Evolutionary conservation across 1,140 invertebrate species (phyloP).

Genomic region (Chionoecetes opilio): DNA sequence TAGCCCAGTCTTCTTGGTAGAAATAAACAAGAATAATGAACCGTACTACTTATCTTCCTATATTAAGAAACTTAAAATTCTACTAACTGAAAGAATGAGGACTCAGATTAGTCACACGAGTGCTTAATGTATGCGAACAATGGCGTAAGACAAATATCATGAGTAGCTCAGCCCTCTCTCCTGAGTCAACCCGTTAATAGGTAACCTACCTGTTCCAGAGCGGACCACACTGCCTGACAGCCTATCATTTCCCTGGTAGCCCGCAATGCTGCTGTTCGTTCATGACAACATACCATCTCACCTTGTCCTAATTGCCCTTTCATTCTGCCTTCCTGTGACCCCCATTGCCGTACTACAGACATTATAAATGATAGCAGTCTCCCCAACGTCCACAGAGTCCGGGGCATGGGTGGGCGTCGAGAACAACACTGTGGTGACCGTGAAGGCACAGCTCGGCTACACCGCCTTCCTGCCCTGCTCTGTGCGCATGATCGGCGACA

Average conservation of each 20-base stretch:
- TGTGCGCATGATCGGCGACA: constrained; percentile 88
- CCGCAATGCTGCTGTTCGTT: not conserved
- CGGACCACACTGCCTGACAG: not conserved
- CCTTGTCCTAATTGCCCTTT: not conserved
- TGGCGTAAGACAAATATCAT: too few species aligned
- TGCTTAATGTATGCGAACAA: too few species aligned
- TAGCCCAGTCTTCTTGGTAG: too few species aligned
- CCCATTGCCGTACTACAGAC: constrained; percentile 45
- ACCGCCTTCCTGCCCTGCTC: constrained; percentile 93
- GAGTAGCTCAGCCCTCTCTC: too few species aligned
- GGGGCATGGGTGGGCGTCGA: constrained; percentile 77
- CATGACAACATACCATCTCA: not conserved
- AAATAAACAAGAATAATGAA: too few species aligned
- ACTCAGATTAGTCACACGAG: too few species aligned
- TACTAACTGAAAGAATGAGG: too few species aligned
- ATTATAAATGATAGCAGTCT: constrained; percentile 68
- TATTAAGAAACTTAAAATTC: too few species aligned
- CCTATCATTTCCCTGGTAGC: not conserved
- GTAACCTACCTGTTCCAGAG: too few species aligned
- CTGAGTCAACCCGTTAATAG: too few species aligned
- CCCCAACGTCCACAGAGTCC: constrained; percentile 63
- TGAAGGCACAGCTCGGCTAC: constrained; percentile 92
- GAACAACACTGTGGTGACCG: constrained; percentile 90
- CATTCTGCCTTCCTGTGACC: too few species aligned
- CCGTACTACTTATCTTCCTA: too few species aligned